Evolutionary conservation across 2,888 invertebrate genomes (phyloP).

Genomic region (Thereva nobilitata): DNA sequence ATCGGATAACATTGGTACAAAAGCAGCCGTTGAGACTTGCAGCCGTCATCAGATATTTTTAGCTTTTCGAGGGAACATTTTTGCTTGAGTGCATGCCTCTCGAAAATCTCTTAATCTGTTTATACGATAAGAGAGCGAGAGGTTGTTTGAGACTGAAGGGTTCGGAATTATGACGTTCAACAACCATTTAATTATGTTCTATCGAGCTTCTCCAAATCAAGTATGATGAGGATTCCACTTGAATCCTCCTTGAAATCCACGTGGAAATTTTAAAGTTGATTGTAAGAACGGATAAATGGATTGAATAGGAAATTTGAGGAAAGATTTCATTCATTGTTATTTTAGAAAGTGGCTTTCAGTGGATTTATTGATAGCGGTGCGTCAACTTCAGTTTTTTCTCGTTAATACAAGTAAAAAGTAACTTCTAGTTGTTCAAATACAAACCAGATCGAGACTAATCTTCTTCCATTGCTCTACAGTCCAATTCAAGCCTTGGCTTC

Average conservation of each 20-base stretch:
- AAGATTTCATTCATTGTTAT: no score
- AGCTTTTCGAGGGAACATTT: background rate
- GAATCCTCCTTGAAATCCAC: no score
- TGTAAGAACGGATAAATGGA: no score
- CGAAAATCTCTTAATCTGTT: conserved; percentile 18
- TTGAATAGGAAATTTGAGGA: no score
- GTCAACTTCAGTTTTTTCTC: no score
- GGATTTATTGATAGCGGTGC: no score
- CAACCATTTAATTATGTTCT: conserved; percentile 30
- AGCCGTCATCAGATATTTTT: conserved; percentile 18
- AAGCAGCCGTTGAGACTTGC: conserved; percentile 23
- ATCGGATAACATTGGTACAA: conserved; percentile 7
- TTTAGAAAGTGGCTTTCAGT: no score
- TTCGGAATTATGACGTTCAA: conserved; percentile 27
- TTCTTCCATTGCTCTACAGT: no score
- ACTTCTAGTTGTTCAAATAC: no score
- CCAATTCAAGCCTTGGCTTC: no score
- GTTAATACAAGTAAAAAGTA: no score
- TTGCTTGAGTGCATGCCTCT: conserved; percentile 25
- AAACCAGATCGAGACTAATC: no score
- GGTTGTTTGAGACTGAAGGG: background rate
- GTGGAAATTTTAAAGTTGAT: background rate
- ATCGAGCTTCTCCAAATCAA: conserved; percentile 11
- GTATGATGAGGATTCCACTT: conserved; percentile 11
- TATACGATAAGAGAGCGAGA: background rate